Evolutionary conservation across 2,797 vertebrate genomes (phyloP), one percentile per base, ranked within the genome.

Genomic region (Mormyrus proboscirostris): DNA sequence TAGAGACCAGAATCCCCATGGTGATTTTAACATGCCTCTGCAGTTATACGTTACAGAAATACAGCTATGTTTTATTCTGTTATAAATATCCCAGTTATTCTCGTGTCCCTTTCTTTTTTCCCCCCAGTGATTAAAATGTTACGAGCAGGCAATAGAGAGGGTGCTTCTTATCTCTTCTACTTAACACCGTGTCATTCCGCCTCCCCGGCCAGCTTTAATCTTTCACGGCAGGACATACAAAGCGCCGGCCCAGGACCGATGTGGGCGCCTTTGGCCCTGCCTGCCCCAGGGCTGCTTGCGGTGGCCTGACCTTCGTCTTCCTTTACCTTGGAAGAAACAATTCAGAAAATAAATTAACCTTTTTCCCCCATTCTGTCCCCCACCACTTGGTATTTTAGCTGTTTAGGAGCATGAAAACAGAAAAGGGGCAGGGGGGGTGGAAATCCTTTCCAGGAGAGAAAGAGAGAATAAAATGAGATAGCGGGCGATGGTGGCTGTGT

Each of bases 311-410:
- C 85, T 88, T 88, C 47, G 33, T 79, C 76, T 88, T 89, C 38
- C 88, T 88, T 89, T 87, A 84, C 38, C 65, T 62, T 87, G 51
- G 59, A 76, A 22, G 89, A 88, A 88, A 86, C 47, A 50, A 87
- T 84, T 86, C 44, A 53, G 69, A 90, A 89, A 88, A 88, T 85
- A 90, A 90, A 88, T 91, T 51, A 90, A 82, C 38, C 53, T 25
- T 47, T 86, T 88, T 16, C 49, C 16, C 25, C 41, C n/a, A 44
- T 87, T 87, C 22, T 87, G 12, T 50, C 86, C 29, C 49, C 86
- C 33, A 16, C 33, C 33, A 14, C 53, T 49, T 65, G 87, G 33
- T 65, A 47, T 49, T 69, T 29, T 19, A 38, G 87, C 57, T 65
- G 57, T 88, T 88, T 65, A 88, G 87, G 57, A 22, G 59, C 86